Conservation (phyloP, 2,113 vertebrate genomes). For the zebrafish (Danio rerio) region GRCz12tu NC_133178.1:36918501-36919000, state of each 20-base stretch:
- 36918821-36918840: background rate
- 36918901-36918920: no score
- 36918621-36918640: no score
- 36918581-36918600: no score
- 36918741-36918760: constrained; percentile 78
- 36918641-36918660: no score
- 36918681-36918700: constrained; percentile 53
- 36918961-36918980: no score
- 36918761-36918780: constrained; percentile 61
- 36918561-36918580: no score
- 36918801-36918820: constrained; percentile 1
- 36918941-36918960: no score
- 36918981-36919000: no score
- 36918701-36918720: constrained; percentile 66
- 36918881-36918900: background rate
- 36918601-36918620: no score
- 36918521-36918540: no score
- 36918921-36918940: no score
- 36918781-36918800: background rate
- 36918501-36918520: constrained; percentile 35
- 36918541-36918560: no score
- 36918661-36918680: constrained; percentile 39
- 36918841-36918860: constrained; percentile 27
- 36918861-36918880: constrained; percentile 7
- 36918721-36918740: constrained; percentile 71